These are phyloP conservation scores for Hoplodrina blanda DNA, from an alignment of 2,888 invertebrate genomes.

Conservation along the genomic window DNA sequence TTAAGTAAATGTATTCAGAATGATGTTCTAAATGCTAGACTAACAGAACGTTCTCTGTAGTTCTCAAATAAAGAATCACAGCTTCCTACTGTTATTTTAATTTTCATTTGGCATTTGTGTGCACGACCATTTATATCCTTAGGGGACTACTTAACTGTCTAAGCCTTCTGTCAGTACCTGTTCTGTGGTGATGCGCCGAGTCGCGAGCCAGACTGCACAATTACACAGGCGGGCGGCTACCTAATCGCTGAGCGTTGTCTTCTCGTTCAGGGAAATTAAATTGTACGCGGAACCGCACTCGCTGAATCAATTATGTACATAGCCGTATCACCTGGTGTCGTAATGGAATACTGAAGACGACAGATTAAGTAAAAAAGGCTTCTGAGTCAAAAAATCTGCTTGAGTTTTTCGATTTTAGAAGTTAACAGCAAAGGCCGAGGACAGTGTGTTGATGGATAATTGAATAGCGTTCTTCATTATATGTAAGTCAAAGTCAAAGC, in stretches of 20 bases:
- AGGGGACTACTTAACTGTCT: no score
- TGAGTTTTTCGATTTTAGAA: neutral
- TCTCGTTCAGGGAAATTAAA: slow-evolving; percentile 44
- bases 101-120: neutral
- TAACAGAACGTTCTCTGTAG: neutral
- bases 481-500: no score
- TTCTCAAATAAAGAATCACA: neutral
- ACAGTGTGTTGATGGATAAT: neutral
- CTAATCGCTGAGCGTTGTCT: slow-evolving; percentile 56
- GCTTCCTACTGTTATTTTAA: neutral
- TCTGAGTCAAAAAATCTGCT: no score
- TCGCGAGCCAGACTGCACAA: slow-evolving; percentile 49
- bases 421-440: no score
- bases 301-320: slow-evolving; percentile 9
- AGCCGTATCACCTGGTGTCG: neutral
- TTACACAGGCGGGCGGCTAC: slow-evolving; percentile 58
- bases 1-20: neutral
- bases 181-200: neutral
- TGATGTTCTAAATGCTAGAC: neutral
- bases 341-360: neutral
- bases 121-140: no score
- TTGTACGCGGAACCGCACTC: slow-evolving; percentile 66
- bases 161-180: slow-evolving; percentile 6
- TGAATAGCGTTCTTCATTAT: no score
- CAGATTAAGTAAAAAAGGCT: no score